These are phyloP conservation scores for Andricus curvator DNA, from an alignment of 2,888 invertebrate genomes.

Conservation along the genomic window DNA sequence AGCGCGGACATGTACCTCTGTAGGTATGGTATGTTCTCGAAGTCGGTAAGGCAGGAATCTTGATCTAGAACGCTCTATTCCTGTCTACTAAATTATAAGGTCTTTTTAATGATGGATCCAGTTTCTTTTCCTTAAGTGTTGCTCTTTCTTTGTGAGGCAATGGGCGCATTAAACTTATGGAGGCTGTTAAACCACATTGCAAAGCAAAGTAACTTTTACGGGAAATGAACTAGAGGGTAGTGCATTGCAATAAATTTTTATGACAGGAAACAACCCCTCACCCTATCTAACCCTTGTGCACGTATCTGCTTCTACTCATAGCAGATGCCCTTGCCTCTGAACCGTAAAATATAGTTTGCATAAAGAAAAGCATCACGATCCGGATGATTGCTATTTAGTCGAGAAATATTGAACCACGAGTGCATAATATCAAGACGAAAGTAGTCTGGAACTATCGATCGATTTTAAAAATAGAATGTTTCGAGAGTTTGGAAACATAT, in stretches of 20 bases:
- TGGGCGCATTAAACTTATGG: not conserved
- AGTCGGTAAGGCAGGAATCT: too few species aligned
- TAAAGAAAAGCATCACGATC: not conserved
- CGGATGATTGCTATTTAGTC: not conserved
- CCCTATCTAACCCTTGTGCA: not conserved
- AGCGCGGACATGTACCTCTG: too few species aligned
- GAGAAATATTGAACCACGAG: not conserved
- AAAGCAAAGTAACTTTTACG: not conserved
- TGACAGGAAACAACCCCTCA: not conserved
- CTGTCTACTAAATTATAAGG: not conserved
- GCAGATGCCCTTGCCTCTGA: not conserved
- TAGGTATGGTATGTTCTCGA: too few species aligned
- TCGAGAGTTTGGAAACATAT: not conserved
- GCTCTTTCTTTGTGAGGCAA: not conserved
- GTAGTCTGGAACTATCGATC: not conserved
- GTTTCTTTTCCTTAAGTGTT: not conserved
- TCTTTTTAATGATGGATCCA: not conserved
- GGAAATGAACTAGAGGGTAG: not conserved
- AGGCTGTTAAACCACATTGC: not conserved
- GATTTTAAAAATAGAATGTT: not conserved
- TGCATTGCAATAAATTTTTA: not conserved
- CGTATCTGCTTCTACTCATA: not conserved
- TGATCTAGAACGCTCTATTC: not conserved
- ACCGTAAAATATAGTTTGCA: constrained; percentile 10
- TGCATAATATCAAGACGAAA: not conserved